Base-by-base conservation (phyloP, 2,113 vertebrate genomes). In the Leptobrachium leishanense region DNA sequence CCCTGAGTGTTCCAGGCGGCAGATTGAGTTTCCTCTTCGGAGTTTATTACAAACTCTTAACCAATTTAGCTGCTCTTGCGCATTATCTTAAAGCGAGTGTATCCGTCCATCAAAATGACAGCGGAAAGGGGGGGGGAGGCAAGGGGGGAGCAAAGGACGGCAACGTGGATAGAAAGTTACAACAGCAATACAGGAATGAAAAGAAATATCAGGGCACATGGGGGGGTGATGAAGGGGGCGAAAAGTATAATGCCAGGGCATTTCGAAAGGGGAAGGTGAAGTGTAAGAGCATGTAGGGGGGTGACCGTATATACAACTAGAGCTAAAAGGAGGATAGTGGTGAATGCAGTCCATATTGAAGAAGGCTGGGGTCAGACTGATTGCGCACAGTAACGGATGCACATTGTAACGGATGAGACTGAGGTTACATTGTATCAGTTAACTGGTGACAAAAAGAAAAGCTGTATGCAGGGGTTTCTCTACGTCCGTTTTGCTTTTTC, bases 41-140 rank as follows among this genome's bases (percentile, higher is more conserved):
- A 11, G 20, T 46, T 72, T 42, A 41, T 72, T 72, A 55, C 39
- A 72, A 53, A 12, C 68, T n/a, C 43, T 46, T 2, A 44, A 46
- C 68, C 68, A 69, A 46, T 69, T 50, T 69, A 69, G 43, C n/a
- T 46, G 15, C 9, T 46, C 44, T 69, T 20, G 9, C 66, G 15
- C 13, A 59, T 59, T 12, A 3, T 3, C 10, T 13, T 59, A 59
- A 59, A 59, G 12, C 50, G 12, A 54, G 55, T 59, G 55, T 11
- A 59, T 59, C 13, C 9, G 55, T 59, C 3, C 55, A 59, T 59
- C 55, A 59, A 59, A 59, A 59, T 59, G 55, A 59, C 55, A 59
- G 55, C 11, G 3, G 13, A 15, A 59, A 50, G 46, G 46, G 8
- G 4, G 20, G 46, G 46, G 46, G 11, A 15, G 13, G 55, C 10